These are phyloP conservation scores for Aradophagus sp. DNA, from an alignment of 1,140 invertebrate genomes.

Conservation along the genomic window DNA sequence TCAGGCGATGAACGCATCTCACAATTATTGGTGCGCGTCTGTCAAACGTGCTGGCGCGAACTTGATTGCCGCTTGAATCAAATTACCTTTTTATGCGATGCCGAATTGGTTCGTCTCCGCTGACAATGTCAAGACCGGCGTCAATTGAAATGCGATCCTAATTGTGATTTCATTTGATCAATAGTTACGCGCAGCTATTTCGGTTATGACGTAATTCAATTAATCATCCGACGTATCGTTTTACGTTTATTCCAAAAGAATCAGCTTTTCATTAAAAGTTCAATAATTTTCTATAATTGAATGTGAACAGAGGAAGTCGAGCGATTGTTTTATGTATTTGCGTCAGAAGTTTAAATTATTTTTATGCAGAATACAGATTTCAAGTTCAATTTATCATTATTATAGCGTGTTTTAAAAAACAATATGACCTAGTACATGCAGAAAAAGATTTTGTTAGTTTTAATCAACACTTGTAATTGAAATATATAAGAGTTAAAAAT, in stretches of 20 bases:
- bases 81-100: slow-evolving; percentile 36
- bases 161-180: slow-evolving; percentile 45
- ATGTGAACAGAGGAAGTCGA: too few relatives aligned
- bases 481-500: too few relatives aligned
- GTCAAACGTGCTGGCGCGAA: slow-evolving; percentile 28
- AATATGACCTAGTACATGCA: too few relatives aligned
- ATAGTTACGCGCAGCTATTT: slow-evolving; percentile 38
- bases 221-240: slow-evolving; percentile 18
- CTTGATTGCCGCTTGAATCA: slow-evolving; percentile 36
- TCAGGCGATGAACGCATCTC: too few relatives aligned
- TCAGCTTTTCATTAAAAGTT: neutral
- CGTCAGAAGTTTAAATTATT: too few relatives aligned
- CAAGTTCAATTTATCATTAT: too few relatives aligned
- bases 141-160: slow-evolving; percentile 35
- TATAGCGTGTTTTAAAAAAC: too few relatives aligned
- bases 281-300: neutral
- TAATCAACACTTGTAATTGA: too few relatives aligned
- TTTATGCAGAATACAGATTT: too few relatives aligned
- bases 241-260: slow-evolving; percentile 9
- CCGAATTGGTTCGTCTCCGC: slow-evolving; percentile 18
- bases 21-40: slow-evolving; percentile 4
- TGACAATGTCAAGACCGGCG: slow-evolving; percentile 41
- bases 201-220: slow-evolving; percentile 36
- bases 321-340: too few relatives aligned
- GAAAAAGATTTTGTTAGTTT: too few relatives aligned